A percentile compares a stretch with the other conserved stretches of the same genome.
Conservation (phyloP, 2,797 vertebrate genomes). For the Neosilurus mollespiculum region DNA sequence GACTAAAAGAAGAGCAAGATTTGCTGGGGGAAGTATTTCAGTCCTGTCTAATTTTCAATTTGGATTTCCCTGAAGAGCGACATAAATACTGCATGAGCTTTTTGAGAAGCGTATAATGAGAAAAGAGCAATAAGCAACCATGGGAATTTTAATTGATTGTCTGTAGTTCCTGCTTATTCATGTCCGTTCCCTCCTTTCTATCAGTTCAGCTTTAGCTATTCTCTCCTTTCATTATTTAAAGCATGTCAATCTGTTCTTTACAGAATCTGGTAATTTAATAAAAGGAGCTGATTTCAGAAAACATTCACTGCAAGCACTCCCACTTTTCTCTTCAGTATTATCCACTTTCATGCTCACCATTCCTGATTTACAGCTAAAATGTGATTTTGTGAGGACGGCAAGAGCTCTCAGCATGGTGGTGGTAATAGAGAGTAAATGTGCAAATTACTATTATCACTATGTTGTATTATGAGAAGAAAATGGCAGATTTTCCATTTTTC, state of each 20-base stretch:
- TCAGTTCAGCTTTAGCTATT: constrained; percentile 10
- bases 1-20: constrained; percentile 36
- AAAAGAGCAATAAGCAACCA: constrained; percentile 54
- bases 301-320: constrained; percentile 22
- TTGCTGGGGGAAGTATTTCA: constrained; percentile 38
- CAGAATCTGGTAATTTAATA: constrained; percentile 52
- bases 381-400: constrained; percentile 34
- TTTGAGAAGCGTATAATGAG: constrained; percentile 61
- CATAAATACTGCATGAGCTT: constrained; percentile 48
- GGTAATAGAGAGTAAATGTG: constrained; percentile 34
- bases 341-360: constrained; percentile 19
- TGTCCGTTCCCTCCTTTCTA: constrained; percentile 7
- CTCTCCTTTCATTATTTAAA: constrained; percentile 32
- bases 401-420: constrained; percentile 11
- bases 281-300: constrained; percentile 39
- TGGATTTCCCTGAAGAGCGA: constrained; percentile 56
- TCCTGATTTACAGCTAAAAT: constrained; percentile 45
- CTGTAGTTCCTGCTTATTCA: constrained; percentile 48
- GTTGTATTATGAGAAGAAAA: constrained; percentile 28
- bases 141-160: constrained; percentile 55
- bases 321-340: constrained; percentile 23
- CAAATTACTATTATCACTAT: constrained; percentile 33
- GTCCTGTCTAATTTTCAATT: constrained; percentile 53
- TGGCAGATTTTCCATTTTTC: constrained; percentile 5
- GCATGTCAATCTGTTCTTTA: constrained; percentile 52